A percentile compares a stretch with the other conserved stretches of the same genome.
phyloP scores from a whole-genome alignment of 2,888 invertebrate species.

The Coenonympha arcania region DNA sequence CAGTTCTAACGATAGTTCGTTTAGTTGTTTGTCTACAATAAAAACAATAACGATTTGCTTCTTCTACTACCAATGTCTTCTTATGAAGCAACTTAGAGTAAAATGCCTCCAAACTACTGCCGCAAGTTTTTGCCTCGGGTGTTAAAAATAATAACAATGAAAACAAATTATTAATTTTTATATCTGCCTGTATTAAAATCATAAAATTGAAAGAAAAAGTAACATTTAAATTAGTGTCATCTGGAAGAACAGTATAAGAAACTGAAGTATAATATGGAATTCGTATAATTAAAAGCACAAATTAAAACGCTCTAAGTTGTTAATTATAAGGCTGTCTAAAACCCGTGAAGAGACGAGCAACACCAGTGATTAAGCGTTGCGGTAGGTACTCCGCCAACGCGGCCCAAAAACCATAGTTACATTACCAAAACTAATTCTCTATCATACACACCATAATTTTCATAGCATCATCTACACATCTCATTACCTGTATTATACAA shows the following conservation, averaged over 20 bases:
- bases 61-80: too few relatives aligned
- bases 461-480: slow-evolving; percentile 23
- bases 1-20: not conserved
- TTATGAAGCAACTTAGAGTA: too few relatives aligned
- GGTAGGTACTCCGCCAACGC: slow-evolving; percentile 28
- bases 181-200: too few relatives aligned
- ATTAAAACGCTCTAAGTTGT: slow-evolving; percentile 10
- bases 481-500: slow-evolving; percentile 19
- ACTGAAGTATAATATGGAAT: too few relatives aligned
- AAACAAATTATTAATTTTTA: too few relatives aligned
- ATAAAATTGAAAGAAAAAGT: too few relatives aligned
- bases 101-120: too few relatives aligned
- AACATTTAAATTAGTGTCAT: too few relatives aligned
- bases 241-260: too few relatives aligned
- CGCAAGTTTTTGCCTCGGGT: too few relatives aligned
- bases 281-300: slow-evolving; percentile 22
- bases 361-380: slow-evolving; percentile 29
- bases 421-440: slow-evolving; percentile 25
- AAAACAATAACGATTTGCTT: not conserved
- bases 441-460: slow-evolving; percentile 40
- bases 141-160: too few relatives aligned
- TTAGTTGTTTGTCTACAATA: not conserved
- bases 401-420: slow-evolving; percentile 15
- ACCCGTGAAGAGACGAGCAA: slow-evolving; percentile 21
- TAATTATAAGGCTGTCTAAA: slow-evolving; percentile 19